These are phyloP conservation scores for Brachypteracias leptosomus DNA, from an alignment of 2,113 vertebrate genomes.

Conservation along the genomic window DNA sequence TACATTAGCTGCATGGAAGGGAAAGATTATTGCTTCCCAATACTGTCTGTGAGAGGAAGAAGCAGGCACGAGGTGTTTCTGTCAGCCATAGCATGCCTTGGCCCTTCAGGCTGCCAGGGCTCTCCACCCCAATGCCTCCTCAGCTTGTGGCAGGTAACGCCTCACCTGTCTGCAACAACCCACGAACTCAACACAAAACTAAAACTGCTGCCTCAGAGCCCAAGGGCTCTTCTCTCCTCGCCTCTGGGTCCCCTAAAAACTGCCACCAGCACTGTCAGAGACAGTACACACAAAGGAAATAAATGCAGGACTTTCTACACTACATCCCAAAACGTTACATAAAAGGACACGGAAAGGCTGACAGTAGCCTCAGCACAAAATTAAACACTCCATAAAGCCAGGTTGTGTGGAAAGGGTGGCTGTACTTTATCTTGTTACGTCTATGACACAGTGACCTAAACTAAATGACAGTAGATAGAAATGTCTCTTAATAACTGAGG, in stretches of 20 bases:
- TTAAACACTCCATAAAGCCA: not conserved
- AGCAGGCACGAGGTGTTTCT: not conserved
- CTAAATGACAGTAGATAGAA: not conserved
- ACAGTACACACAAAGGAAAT: not conserved
- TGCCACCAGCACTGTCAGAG: not conserved
- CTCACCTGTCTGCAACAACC: not conserved
- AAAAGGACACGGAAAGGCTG: not conserved
- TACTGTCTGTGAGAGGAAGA: not conserved
- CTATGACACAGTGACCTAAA: not conserved
- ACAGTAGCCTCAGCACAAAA: not conserved
- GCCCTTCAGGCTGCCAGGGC: not conserved
- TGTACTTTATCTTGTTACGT: not conserved
- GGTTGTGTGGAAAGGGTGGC: not conserved
- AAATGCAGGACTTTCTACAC: not conserved
- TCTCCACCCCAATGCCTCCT: not conserved
- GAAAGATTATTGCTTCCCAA: not conserved
- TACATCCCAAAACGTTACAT: not conserved
- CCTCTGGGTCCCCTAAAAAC: not conserved
- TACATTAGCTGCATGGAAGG: not conserved
- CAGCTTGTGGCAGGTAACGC: rapidly evolving
- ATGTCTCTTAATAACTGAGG: not conserved
- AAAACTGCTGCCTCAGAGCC: not conserved
- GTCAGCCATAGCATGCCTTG: not conserved
- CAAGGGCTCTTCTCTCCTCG: too few relatives aligned
- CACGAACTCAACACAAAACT: not conserved